These are phyloP conservation scores for Raja brachyura DNA, from an alignment of 2,113 vertebrate species.

Conservation along the genomic window DNA sequence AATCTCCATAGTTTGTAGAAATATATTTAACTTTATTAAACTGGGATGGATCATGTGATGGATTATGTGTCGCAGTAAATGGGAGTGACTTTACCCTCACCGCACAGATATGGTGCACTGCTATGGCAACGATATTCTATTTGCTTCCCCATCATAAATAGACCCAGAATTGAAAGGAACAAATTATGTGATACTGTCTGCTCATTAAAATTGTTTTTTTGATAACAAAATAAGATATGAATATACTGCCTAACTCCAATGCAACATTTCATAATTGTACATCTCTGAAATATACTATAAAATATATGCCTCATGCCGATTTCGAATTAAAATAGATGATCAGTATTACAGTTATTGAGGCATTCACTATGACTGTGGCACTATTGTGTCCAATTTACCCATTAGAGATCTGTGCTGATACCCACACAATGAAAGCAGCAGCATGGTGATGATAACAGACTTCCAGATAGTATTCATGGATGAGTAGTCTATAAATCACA, in stretches of 20 bases:
- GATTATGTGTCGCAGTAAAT: neutral
- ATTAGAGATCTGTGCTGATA: neutral
- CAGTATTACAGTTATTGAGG: neutral
- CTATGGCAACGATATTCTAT: neutral
- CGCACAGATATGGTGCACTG: neutral
- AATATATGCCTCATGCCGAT: neutral
- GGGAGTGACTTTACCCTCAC: neutral
- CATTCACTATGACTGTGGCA: neutral
- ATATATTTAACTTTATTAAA: neutral
- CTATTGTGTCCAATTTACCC: neutral
- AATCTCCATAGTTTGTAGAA: neutral
- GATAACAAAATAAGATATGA: neutral
- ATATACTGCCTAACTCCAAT: neutral
- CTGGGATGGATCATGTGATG: neutral
- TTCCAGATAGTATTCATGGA: neutral
- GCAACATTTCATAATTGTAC: neutral
- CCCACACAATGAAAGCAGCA: neutral
- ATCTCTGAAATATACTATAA: neutral
- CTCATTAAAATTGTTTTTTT: neutral
- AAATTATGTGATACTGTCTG: neutral
- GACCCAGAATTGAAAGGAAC: neutral
- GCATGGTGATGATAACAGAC: neutral
- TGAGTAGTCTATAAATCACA: constrained; percentile 3
- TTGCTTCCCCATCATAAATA: neutral
- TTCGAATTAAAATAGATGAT: neutral